Evolutionary conservation across 2,113 vertebrate species (phyloP).

Genomic region (Calonectris borealis): DNA sequence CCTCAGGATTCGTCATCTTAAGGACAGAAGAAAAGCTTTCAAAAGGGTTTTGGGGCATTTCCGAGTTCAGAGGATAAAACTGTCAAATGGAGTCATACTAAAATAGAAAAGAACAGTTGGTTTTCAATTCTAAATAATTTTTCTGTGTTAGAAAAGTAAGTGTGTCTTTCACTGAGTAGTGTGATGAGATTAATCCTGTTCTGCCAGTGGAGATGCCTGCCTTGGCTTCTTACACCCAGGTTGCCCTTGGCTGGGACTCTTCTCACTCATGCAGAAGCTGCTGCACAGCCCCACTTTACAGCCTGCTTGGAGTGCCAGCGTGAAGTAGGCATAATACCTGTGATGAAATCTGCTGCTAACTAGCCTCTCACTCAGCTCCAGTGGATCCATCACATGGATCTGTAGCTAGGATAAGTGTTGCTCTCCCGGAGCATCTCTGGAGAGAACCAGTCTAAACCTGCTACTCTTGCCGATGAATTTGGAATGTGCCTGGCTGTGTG

Average conservation of each 20-base stretch:
- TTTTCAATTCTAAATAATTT: neutral
- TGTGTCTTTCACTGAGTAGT: neutral
- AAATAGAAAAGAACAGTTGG: neutral
- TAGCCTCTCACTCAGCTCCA: neutral
- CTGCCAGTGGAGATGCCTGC: neutral
- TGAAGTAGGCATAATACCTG: neutral
- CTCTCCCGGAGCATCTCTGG: neutral
- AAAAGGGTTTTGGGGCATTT: neutral
- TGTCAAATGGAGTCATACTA: neutral
- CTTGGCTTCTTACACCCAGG: neutral
- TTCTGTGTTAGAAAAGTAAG: neutral
- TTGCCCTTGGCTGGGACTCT: neutral
- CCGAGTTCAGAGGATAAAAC: neutral
- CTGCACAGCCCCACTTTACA: neutral
- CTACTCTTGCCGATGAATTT: rapidly evolving
- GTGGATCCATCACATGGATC: neutral
- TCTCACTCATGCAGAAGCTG: neutral
- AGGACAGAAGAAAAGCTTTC: neutral
- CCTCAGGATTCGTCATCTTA: neutral
- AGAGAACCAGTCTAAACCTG: neutral
- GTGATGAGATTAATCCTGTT: neutral
- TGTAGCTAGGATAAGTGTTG: neutral
- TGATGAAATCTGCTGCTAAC: neutral
- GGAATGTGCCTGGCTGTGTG: neutral
- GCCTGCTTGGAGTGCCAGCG: neutral